Evolutionary conservation across 2,888 invertebrate genomes (phyloP), one percentile per base, ranked within the genome.

Genomic region (Oxyteleia sp.): DNA sequence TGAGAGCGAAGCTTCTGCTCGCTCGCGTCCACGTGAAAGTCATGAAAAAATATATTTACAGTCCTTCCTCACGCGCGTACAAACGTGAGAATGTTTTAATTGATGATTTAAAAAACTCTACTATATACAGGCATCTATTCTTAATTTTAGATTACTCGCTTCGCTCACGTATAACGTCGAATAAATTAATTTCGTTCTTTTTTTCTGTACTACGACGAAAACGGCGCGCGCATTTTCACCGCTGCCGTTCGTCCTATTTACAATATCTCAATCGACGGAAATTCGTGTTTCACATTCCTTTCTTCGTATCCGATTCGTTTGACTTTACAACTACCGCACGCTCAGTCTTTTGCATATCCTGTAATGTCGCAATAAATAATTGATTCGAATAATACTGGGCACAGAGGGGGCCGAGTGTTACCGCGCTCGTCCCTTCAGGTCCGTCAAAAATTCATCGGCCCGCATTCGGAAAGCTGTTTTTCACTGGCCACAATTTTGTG

Each of bases 341-440:
- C 66, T 91, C 91, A 90, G 90, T 91, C 90, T 91, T 90, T 88
- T 88, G 84, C 88, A 85, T 87, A 87, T 83, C 79, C 85, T 81
- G 79, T 69, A 71, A 83, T 61, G 79, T 84, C 68, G 82, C 82
- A 88, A 91, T 89, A 89, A 89, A 91, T 90, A 90, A 85, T 85
- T 82, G 83, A 81, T 86, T 87, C 86, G 87, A 86, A 78, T 91
- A 91, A 91, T 91, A 91, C 91, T 91, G 90, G 88, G 86, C 84
- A 87, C 82, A 63, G 64, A 84, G 82, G 79, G 69, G 75, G 38
- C 15, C 57, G 68, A 75, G 64, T 79, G 71, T n/a, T n/a, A n/a
- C n/a, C n/a, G n/a, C n/a, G n/a, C n/a, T n/a, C n/a, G n/a, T n/a
- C n/a, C n/a, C n/a, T n/a, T n/a, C n/a, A n/a, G n/a, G n/a, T n/a